Conservation (phyloP, 1,140 invertebrate species). For the Nymphalis io region DNA sequence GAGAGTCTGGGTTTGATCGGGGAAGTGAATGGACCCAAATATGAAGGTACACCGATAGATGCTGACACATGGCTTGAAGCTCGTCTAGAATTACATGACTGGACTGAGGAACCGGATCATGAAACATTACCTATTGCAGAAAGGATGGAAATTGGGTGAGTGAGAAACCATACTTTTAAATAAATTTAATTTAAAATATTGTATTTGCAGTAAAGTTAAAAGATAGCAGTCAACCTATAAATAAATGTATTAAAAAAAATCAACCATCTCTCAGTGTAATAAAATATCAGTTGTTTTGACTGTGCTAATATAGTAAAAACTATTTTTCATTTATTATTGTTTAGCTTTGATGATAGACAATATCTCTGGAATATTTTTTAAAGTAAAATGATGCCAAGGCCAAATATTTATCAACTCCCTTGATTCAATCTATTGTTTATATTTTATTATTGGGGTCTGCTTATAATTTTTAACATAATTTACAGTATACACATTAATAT, state of each 20-base stretch:
- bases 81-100: constrained; percentile 66
- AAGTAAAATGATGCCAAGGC: constrained; percentile 35
- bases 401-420: constrained; percentile 37
- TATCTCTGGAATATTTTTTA: no score
- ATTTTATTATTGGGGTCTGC: background rate
- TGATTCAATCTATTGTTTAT: constrained; percentile 13
- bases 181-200: background rate
- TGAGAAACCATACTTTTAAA: background rate
- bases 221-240: no score
- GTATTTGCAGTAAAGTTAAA: no score
- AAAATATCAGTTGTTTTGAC: no score
- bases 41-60: constrained; percentile 59
- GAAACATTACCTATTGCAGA: constrained; percentile 69
- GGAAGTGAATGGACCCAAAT: constrained; percentile 84
- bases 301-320: background rate
- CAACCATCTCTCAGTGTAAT: no score
- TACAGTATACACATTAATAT: no score
- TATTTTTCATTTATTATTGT: background rate
- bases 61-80: constrained; percentile 64
- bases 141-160: constrained; percentile 74
- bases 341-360: no score
- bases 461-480: background rate
- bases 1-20: constrained; percentile 85
- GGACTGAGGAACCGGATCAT: constrained; percentile 72
- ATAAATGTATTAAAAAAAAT: no score